Percentiles rank a stretch among this genome's conserved stretches.
phyloP scores from a whole-genome alignment of 64 coral and sea anemone genomes.

The Astreopora myriophthalma region DNA sequence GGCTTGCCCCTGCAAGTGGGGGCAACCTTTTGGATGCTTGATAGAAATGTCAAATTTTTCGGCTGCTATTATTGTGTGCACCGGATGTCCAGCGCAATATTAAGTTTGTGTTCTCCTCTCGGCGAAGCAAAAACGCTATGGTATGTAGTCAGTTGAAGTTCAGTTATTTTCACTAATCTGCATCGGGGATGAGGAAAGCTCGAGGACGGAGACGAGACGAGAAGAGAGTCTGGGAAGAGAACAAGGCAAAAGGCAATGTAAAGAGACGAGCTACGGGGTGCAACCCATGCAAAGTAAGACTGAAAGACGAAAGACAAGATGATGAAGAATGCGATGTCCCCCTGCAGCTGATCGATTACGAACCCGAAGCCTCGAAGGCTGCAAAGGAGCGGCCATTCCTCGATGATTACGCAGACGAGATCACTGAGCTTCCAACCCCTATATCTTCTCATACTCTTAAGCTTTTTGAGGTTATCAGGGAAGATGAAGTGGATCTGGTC shows the following conservation, averaged over 20 bases:
- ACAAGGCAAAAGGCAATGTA: background rate
- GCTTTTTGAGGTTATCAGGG: slow-evolving; percentile 32
- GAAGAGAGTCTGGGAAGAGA: background rate
- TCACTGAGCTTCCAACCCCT: background rate
- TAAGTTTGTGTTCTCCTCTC: too few relatives aligned
- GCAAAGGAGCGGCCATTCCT: background rate
- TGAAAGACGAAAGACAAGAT: background rate
- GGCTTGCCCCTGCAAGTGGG: too few relatives aligned
- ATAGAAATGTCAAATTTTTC: too few relatives aligned
- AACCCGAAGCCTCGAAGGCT: background rate
- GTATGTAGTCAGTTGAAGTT: too few relatives aligned
- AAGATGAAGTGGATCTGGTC: slow-evolving; percentile 44
- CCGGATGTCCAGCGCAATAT: too few relatives aligned
- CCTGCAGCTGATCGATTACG: background rate
- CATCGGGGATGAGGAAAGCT: background rate
- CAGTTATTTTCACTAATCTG: background rate
- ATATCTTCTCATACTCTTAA: slow-evolving; percentile 7
- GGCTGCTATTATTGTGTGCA: too few relatives aligned
- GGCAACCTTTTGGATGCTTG: too few relatives aligned
- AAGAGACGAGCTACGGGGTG: background rate
- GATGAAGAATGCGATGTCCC: background rate
- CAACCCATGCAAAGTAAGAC: background rate
- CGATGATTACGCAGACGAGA: background rate
- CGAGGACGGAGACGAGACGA: background rate
- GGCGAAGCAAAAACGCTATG: too few relatives aligned